phyloP scores from a whole-genome alignment of 2,888 invertebrate genomes.

The Gymnosoma rotundatum region DNA sequence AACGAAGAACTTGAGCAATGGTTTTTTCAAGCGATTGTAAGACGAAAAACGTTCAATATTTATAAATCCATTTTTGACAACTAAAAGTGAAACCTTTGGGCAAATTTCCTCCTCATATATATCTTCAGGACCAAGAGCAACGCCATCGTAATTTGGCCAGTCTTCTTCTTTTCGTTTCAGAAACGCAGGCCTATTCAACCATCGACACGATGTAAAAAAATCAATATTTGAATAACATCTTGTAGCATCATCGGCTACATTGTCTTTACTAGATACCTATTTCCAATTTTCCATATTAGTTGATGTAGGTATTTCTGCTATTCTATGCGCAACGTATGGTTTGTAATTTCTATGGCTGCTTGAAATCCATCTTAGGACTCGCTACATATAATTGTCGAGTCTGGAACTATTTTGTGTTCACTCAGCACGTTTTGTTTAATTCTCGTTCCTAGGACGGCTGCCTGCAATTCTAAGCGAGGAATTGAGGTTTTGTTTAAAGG shows the following conservation, averaged over 20 bases:
- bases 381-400: constrained; percentile 40
- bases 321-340: constrained; percentile 49
- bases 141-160: constrained; percentile 11
- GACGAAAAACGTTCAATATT: constrained; percentile 15
- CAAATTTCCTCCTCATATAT: constrained; percentile 26
- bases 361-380: too few species aligned
- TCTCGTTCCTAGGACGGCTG: constrained; percentile 18
- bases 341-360: too few species aligned
- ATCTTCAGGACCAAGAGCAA: not conserved
- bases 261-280: constrained; percentile 12
- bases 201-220: constrained; percentile 8
- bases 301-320: constrained; percentile 36
- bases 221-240: constrained; percentile 20
- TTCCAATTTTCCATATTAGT: constrained; percentile 33
- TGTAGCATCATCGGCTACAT: constrained; percentile 40
- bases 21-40: not conserved
- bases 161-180: constrained; percentile 16
- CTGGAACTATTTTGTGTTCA: constrained; percentile 19
- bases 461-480: constrained; percentile 52
- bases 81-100: not conserved
- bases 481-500: constrained; percentile 36
- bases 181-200: not conserved
- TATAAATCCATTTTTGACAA: constrained; percentile 20
- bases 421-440: constrained; percentile 25
- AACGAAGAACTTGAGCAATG: constrained; percentile 2